Evolutionary conservation across 2,113 vertebrate species (phyloP).

Genomic region (Engystomops pustulosus): DNA sequence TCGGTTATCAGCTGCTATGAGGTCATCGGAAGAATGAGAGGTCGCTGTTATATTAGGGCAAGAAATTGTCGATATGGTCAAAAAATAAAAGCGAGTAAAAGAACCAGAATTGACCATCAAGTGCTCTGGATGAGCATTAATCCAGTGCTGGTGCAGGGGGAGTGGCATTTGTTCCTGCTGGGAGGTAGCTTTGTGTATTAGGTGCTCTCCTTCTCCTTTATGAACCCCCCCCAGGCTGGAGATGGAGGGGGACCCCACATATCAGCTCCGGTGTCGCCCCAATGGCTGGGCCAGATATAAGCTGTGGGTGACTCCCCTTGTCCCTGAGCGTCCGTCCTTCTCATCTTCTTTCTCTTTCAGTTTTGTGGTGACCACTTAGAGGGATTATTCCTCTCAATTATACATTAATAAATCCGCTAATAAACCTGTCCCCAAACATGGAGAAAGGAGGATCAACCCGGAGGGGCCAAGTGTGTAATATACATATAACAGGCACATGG

Average conservation of each 20-base stretch:
- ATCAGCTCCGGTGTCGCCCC: no score
- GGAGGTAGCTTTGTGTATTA: no score
- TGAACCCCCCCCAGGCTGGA: neutral
- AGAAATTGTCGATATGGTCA: neutral
- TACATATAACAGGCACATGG: neutral
- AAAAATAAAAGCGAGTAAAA: neutral
- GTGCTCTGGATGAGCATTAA: neutral
- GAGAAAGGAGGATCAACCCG: neutral
- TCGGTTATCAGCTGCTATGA: neutral
- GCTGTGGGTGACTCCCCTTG: no score
- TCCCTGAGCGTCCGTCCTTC: no score
- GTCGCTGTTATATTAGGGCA: neutral
- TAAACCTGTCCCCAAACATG: neutral
- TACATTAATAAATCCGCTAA: neutral
- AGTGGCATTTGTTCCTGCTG: neutral
- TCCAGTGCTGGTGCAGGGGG: neutral
- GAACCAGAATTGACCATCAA: neutral
- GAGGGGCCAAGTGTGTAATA: neutral
- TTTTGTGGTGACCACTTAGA: neutral
- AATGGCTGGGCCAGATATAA: no score
- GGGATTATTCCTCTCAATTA: conserved; percentile 1
- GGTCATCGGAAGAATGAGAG: neutral
- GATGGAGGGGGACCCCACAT: no score
- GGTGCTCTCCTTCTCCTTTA: no score
- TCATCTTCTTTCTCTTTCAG: no score